Evolutionary conservation across 2,888 invertebrate species (phyloP).

Genomic region (Machimus rusticus): DNA sequence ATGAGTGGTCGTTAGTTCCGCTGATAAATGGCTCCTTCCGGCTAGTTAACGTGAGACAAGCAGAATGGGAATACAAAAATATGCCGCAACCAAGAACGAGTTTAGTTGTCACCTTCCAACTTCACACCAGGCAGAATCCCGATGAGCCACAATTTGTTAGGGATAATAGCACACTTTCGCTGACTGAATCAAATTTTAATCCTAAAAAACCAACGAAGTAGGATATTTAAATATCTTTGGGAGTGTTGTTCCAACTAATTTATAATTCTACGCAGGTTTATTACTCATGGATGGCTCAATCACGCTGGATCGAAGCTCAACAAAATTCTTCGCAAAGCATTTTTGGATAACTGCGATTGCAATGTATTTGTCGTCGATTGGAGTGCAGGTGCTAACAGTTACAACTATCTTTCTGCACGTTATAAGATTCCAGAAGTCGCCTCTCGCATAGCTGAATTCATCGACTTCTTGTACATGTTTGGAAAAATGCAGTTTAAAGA

Average conservation of each 20-base stretch:
- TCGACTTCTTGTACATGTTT: conserved; percentile 62
- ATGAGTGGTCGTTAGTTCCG: neutral
- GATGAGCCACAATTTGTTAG: neutral
- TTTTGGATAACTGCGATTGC: conserved; percentile 66
- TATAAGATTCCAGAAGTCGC: conserved; percentile 53
- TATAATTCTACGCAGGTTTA: conserved; percentile 50
- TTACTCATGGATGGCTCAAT: conserved; percentile 68
- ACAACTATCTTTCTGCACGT: conserved; percentile 68
- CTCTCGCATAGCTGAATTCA: conserved; percentile 52
- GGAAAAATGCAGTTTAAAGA: conserved; percentile 63
- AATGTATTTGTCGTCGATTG: conserved; percentile 70
- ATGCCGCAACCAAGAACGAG: neutral
- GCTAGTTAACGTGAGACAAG: neutral
- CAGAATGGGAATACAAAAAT: neutral
- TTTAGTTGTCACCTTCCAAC: neutral
- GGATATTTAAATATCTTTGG: neutral
- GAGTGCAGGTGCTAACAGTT: conserved; percentile 65
- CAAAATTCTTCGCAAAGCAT: conserved; percentile 59
- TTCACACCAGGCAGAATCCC: neutral
- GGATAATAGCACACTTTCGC: neutral
- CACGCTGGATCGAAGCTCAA: conserved; percentile 63
- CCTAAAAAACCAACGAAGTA: conserved; percentile 2
- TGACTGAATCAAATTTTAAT: neutral
- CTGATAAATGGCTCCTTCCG: neutral
- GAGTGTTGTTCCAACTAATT: neutral